Evolutionary conservation across 2,113 vertebrate species (phyloP).

Genomic region (Mus spicilegus): DNA sequence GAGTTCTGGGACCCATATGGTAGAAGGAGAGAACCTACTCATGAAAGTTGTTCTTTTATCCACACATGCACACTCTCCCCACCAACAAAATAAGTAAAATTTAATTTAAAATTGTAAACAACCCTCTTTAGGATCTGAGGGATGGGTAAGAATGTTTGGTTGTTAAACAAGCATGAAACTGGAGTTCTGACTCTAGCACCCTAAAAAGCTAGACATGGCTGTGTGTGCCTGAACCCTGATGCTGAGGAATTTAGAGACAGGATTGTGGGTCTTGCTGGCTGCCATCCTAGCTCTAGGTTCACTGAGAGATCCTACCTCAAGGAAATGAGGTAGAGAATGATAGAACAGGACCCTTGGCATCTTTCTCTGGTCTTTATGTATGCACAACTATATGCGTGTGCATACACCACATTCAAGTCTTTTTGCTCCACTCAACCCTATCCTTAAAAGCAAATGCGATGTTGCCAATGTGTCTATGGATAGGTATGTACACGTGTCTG

Average conservation of each 20-base stretch:
- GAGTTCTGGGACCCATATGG: not conserved
- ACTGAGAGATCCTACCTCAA: not conserved
- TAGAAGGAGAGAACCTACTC: not conserved
- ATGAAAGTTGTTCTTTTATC: not conserved
- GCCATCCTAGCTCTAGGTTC: not conserved
- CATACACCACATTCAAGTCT: not conserved
- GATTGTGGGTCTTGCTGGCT: not conserved
- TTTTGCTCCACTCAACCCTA: not conserved
- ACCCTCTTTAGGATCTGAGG: not conserved
- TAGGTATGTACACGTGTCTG: not conserved
- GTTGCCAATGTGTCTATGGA: not conserved
- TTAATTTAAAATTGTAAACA: not conserved
- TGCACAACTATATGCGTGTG: not conserved
- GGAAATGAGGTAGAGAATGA: not conserved
- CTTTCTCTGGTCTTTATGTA: not conserved
- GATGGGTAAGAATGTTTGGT: not conserved
- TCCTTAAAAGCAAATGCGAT: not conserved
- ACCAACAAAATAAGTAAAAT: not conserved
- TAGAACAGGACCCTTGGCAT: not conserved
- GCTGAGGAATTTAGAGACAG: not conserved
- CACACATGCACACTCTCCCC: too few relatives aligned
- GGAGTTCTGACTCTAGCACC: not conserved
- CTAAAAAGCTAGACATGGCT: too few relatives aligned
- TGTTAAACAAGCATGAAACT: not conserved
- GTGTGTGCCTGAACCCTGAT: not conserved